A percentile compares a stretch with the other conserved stretches of the same genome.
These are phyloP conservation scores for Poecilia velifera DNA, from an alignment of 2,797 vertebrate genomes.

Conservation along the genomic window DNA sequence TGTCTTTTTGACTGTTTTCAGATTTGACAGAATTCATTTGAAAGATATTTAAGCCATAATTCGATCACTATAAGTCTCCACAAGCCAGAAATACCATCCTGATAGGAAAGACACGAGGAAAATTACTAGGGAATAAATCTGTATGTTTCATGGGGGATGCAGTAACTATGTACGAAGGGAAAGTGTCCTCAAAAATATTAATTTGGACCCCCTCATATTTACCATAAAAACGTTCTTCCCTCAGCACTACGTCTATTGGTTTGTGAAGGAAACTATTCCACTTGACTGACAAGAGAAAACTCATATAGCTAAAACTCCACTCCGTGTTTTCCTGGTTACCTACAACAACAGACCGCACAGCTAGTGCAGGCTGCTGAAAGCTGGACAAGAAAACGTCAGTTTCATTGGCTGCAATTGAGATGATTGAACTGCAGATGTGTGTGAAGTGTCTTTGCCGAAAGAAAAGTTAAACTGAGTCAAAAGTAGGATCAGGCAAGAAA, in stretches of 20 bases:
- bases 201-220: too few species aligned
- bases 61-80: background rate
- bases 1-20: background rate
- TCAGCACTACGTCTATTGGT: too few species aligned
- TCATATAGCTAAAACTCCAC: too few species aligned
- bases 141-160: background rate
- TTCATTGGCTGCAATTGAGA: background rate
- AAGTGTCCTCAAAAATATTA: too few species aligned
- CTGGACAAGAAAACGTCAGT: background rate
- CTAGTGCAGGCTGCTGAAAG: background rate
- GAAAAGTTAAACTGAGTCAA: too few species aligned
- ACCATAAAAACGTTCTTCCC: too few species aligned
- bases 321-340: background rate
- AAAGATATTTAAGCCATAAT: background rate
- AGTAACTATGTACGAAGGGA: too few species aligned
- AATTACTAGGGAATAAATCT: background rate
- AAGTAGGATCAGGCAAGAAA: background rate
- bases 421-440: background rate
- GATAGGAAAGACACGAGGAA: background rate
- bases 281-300: background rate
- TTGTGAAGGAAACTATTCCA: too few species aligned
- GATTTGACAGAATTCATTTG: background rate
- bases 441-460: too few species aligned
- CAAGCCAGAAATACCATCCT: background rate
- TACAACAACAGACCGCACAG: background rate